Evolutionary conservation across 2,113 vertebrate species (phyloP).

Genomic region (Felis chaus): DNA sequence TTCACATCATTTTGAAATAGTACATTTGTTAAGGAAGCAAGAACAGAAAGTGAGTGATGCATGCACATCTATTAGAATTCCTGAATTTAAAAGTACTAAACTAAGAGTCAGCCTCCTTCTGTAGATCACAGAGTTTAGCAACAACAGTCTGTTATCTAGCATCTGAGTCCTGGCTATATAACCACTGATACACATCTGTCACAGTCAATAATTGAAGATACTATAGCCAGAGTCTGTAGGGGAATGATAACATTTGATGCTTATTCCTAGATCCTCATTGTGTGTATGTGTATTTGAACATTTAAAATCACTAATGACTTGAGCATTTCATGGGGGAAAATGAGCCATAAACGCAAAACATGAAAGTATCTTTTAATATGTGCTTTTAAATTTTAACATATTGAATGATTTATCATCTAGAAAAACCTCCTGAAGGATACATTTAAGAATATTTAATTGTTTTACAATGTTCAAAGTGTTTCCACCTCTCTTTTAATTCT

Average conservation of each 20-base stretch:
- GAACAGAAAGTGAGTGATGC: background rate
- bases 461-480: background rate
- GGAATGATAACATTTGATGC: background rate
- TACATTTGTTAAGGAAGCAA: background rate
- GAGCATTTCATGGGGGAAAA: background rate
- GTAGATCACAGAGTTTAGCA: background rate
- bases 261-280: background rate
- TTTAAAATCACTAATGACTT: background rate
- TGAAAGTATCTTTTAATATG: background rate
- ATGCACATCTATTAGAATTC: background rate
- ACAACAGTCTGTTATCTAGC: background rate
- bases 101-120: background rate
- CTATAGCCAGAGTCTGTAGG: background rate
- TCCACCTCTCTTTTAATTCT: background rate
- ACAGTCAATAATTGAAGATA: background rate
- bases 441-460: background rate
- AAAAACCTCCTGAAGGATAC: background rate
- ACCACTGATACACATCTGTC: background rate
- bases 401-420: background rate
- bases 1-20: background rate
- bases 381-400: background rate
- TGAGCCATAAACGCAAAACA: background rate
- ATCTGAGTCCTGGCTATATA: background rate
- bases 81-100: slow-evolving; percentile 1
- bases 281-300: background rate